Evolutionary conservation across 2,888 invertebrate species (phyloP).

Genomic region (Drosophila flavopinicola): DNA sequence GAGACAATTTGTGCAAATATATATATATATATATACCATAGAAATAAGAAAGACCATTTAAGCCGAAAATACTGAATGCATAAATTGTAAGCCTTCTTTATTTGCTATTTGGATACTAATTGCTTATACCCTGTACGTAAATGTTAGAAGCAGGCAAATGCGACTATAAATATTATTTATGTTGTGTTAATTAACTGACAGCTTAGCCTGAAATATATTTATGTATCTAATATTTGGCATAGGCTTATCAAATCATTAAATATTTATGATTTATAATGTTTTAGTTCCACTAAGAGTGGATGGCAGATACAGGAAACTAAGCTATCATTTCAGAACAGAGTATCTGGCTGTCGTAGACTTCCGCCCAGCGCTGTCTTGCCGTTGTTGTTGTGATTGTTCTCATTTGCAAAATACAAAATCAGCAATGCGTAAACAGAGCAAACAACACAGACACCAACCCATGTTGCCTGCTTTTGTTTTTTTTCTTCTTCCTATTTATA

Average conservation of each 20-base stretch:
- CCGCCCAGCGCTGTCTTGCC: not conserved
- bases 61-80: slow-evolving; percentile 5
- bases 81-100: slow-evolving; percentile 1
- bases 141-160: too few relatives aligned
- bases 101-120: slow-evolving; percentile 1
- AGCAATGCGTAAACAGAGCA: slow-evolving; percentile 53
- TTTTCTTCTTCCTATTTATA: slow-evolving; percentile 45
- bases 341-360: not conserved
- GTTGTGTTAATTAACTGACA: too few relatives aligned
- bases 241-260: too few relatives aligned
- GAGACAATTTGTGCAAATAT: slow-evolving; percentile 26
- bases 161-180: too few relatives aligned
- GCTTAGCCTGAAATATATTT: too few relatives aligned
- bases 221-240: too few relatives aligned
- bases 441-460: slow-evolving; percentile 43
- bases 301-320: too few relatives aligned
- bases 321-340: not conserved
- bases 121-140: slow-evolving; percentile 1
- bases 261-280: too few relatives aligned
- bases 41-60: slow-evolving; percentile 22
- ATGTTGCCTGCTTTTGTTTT: slow-evolving; percentile 28
- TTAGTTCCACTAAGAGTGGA: too few relatives aligned
- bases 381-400: slow-evolving; percentile 22
- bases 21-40: too few relatives aligned
- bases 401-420: slow-evolving; percentile 48